These are phyloP conservation scores for Lissocephala sabroskyi DNA, from an alignment of 2,888 invertebrate genomes.

Conservation along the genomic window DNA sequence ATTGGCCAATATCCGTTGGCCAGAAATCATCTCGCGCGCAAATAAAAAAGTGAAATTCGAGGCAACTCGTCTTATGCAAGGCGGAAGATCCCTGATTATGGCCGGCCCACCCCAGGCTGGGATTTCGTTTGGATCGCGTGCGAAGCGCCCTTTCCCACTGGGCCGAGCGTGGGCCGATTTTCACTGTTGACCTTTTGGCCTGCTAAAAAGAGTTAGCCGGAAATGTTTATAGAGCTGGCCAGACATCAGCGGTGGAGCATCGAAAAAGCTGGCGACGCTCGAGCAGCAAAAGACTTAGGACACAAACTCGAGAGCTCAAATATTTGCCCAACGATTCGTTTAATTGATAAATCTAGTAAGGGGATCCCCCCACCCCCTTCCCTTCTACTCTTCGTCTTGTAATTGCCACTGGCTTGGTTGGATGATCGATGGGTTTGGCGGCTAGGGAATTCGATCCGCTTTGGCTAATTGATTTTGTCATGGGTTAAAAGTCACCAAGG, in stretches of 20 bases:
- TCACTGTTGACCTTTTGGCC: conserved; percentile 40
- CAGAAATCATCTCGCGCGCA: too few species aligned
- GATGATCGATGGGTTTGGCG: conserved; percentile 23
- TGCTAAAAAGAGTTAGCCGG: conserved; percentile 32
- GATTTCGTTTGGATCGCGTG: conserved; percentile 30
- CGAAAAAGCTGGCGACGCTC: neutral
- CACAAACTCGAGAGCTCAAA: conserved; percentile 19
- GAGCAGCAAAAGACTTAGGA: conserved; percentile 21
- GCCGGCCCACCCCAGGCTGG: conserved; percentile 38
- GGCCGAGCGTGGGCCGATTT: too few species aligned
- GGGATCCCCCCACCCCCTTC: too few species aligned
- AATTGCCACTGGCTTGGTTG: neutral
- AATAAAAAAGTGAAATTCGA: conserved; percentile 43
- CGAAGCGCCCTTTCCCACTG: conserved; percentile 33
- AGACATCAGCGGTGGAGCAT: conserved; percentile 1
- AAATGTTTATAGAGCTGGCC: conserved; percentile 23
- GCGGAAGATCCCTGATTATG: conserved; percentile 55
- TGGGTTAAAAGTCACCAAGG: conserved; percentile 61
- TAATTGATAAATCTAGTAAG: conserved; percentile 43
- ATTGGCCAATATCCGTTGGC: too few species aligned
- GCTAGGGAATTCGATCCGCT: conserved; percentile 10
- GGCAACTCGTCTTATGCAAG: conserved; percentile 45
- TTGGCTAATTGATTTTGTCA: conserved; percentile 50
- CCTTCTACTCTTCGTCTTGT: too few species aligned
- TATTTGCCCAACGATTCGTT: conserved; percentile 37